Evolutionary conservation across 1,140 invertebrate genomes (phyloP), one percentile per base, ranked within the genome.

Genomic region (Leptopilina clavipes): DNA sequence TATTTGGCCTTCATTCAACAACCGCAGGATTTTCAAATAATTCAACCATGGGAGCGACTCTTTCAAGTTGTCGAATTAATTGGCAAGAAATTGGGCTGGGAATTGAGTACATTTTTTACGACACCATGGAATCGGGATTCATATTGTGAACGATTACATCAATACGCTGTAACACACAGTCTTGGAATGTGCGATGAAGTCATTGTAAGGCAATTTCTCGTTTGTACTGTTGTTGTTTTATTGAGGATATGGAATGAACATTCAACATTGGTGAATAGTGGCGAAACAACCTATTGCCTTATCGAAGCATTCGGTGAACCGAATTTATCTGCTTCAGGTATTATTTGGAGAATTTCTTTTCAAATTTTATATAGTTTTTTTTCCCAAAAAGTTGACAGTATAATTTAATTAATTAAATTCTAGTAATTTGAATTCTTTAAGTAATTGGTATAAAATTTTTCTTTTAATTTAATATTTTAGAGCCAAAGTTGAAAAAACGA

Each of bases 31-130:
- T 90, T 91, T 83, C 93, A 94, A 83, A 94, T 95, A 37, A 89
- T 91, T 73, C 93, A 95, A 82, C 93, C 94, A n/a, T 97, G 96
- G 96, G 93, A 94, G 70, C 94, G 93, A 79, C 91, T 97, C 14
- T 96, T 95, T 86, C 92, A 93, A 78, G 93, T 96, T 18, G 89
- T 97, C 3, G 93, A 95, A 87, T 88, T 95, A 70, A 93, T 95
- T 70, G 95, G 95, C 0, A 92, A 92, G 79, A 94, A 96, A 85
- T 89, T 97, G 45, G 93, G 93, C n/a, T 97, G 96, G 96, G 95
- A 96, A 78, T 84, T 93, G n/a, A 90, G 90, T 76, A 86, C 84
- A 44, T 81, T 93, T 43, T 92, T 91, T 72, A 65, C 85, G 0
- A 77, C 72, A 0, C 77, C 84, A 8, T 91, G 90, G 90, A 89